These are phyloP conservation scores for Ispidina lecontei DNA, from an alignment of 2,797 vertebrate genomes.

Conservation along the genomic window DNA sequence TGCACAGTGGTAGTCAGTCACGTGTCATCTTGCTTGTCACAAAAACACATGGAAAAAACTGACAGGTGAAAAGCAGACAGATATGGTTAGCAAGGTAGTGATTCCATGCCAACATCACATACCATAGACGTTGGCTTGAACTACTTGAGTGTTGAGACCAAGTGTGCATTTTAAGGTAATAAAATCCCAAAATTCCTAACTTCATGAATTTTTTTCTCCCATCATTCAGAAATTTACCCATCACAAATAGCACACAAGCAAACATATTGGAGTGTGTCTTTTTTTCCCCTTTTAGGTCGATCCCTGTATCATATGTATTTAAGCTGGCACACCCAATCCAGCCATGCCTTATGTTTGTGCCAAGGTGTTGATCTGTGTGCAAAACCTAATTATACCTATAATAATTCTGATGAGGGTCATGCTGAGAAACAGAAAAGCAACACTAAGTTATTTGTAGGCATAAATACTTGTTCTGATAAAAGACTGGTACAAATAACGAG, in stretches of 20 bases:
- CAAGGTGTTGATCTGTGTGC: not conserved
- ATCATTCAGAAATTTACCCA: not conserved
- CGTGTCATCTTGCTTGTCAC: too few species aligned
- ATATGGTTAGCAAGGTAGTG: too few species aligned
- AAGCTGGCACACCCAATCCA: not conserved
- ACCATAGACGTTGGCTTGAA: too few species aligned
- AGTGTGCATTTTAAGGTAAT: not conserved
- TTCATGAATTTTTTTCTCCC: rapidly evolving
- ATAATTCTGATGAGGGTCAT: not conserved
- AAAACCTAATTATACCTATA: not conserved
- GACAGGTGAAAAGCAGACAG: too few species aligned
- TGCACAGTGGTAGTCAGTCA: too few species aligned
- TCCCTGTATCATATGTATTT: not conserved
- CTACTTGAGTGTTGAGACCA: not conserved
- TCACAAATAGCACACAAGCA: not conserved
- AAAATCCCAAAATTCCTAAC: not conserved
- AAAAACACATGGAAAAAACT: too few species aligned
- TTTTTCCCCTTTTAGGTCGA: rapidly evolving
- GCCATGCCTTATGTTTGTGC: not conserved
- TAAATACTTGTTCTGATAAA: slow-evolving; percentile 45
- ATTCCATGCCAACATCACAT: too few species aligned
- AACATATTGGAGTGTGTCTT: not conserved
- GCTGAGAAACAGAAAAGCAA: not conserved
- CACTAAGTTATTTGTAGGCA: slow-evolving; percentile 12
- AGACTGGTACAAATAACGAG: slow-evolving; percentile 35